Evolutionary conservation across 2,113 vertebrate genomes (phyloP).

Genomic region (Centrocercus urophasianus): DNA sequence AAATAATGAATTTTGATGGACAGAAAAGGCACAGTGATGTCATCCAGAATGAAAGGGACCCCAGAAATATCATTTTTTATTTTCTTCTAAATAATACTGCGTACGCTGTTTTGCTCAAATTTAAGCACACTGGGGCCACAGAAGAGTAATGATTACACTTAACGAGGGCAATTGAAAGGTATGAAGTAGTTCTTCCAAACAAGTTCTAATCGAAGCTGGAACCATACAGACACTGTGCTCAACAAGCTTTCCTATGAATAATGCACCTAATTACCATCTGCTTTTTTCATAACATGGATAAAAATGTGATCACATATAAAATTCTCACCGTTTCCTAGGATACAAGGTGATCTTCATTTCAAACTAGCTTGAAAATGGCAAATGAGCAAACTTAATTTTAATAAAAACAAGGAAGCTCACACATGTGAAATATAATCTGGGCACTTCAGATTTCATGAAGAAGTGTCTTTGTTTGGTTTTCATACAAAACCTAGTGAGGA

Average conservation of each 20-base stretch:
- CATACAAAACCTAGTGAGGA: slow-evolving; percentile 63
- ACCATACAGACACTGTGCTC: slow-evolving; percentile 25
- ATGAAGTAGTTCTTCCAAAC: slow-evolving; percentile 65
- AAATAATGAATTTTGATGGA: neutral
- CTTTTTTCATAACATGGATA: slow-evolving; percentile 70
- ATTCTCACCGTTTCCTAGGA: slow-evolving; percentile 79
- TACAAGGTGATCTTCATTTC: slow-evolving; percentile 81
- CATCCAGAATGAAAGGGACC: slow-evolving; percentile 24
- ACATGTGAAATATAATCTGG: slow-evolving; percentile 73
- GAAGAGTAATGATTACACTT: slow-evolving; percentile 65
- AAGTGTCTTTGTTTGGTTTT: slow-evolving; percentile 66
- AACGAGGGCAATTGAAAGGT: slow-evolving; percentile 61
- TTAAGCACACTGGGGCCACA: slow-evolving; percentile 20
- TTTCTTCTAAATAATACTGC: neutral
- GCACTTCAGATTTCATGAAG: slow-evolving; percentile 68
- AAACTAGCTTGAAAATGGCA: slow-evolving; percentile 76
- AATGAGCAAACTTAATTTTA: slow-evolving; percentile 81
- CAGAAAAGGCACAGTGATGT: neutral
- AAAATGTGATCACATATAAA: slow-evolving; percentile 77
- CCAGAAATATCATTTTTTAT: slow-evolving; percentile 1
- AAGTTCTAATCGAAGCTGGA: slow-evolving; percentile 66
- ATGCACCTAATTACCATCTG: slow-evolving; percentile 76
- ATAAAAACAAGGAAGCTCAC: slow-evolving; percentile 78
- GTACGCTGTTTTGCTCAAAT: slow-evolving; percentile 29
- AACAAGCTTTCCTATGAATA: slow-evolving; percentile 70